Conservation (phyloP, 2,888 invertebrate genomes). For the Bombyx huttoni region DNA sequence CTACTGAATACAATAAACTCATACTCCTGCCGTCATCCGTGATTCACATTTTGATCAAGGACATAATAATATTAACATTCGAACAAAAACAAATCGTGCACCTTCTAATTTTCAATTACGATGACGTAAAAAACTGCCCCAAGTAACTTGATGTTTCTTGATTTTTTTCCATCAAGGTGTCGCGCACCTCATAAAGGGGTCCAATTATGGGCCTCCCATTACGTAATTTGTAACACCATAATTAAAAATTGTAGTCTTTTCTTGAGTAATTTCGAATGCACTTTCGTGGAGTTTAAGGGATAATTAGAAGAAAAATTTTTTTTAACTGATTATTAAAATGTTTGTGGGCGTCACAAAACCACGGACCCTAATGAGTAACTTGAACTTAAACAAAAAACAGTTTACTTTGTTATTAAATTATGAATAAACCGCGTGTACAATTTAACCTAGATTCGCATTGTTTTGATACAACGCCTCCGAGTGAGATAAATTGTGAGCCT, state of each 20-base stretch:
- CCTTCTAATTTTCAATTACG: no score
- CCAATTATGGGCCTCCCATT: slow-evolving; percentile 23
- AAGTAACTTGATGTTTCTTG: slow-evolving; percentile 12
- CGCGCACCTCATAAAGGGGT: slow-evolving; percentile 42
- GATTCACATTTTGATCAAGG: no score
- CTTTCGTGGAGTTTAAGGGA: slow-evolving; percentile 20
- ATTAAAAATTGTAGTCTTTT: slow-evolving; percentile 57
- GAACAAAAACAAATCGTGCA: slow-evolving; percentile 2
- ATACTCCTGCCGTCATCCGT: no score
- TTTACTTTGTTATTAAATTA: neutral
- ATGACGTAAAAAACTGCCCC: neutral
- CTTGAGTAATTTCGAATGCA: slow-evolving; percentile 36
- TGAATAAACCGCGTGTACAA: slow-evolving; percentile 3
- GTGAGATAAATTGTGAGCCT: slow-evolving; percentile 29
- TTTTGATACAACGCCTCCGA: slow-evolving; percentile 36
- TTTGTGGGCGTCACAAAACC: slow-evolving; percentile 18
- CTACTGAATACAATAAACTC: no score
- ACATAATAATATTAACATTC: no score
- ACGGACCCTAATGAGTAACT: neutral
- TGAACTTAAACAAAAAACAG: slow-evolving; percentile 1
- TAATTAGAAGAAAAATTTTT: slow-evolving; percentile 17
- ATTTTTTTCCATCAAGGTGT: slow-evolving; percentile 51
- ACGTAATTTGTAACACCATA: slow-evolving; percentile 33
- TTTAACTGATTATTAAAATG: slow-evolving; percentile 47
- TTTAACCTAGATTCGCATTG: slow-evolving; percentile 45